Conservation (phyloP, 2,797 vertebrate species). For the Luscinia luscinia region DNA sequence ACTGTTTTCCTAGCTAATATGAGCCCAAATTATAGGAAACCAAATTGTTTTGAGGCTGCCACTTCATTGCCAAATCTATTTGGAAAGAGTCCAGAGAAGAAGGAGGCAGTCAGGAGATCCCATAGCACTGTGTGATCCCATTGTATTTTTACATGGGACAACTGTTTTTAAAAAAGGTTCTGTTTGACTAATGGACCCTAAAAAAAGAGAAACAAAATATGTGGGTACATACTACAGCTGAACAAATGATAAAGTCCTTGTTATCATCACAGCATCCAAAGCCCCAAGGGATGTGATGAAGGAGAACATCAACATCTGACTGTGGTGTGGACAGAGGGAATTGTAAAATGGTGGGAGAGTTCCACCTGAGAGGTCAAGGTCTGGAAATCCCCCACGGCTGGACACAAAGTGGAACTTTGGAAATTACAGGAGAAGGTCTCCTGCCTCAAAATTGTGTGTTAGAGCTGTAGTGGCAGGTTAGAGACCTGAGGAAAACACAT, state of each 20-base stretch:
- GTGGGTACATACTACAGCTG: not conserved
- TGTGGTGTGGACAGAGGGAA: not conserved
- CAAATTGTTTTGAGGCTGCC: not conserved
- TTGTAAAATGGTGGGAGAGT: not conserved
- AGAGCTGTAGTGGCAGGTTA: not conserved
- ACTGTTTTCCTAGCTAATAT: not conserved
- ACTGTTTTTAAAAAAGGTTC: not conserved
- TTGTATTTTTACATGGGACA: not conserved
- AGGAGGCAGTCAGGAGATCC: not conserved
- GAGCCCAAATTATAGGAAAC: not conserved
- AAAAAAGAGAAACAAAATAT: not conserved
- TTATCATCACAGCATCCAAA: not conserved
- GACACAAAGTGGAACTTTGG: not conserved
- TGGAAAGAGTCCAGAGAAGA: not conserved
- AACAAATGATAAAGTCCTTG: not conserved
- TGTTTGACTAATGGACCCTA: not conserved
- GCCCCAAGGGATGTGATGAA: not conserved
- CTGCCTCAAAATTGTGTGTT: not conserved
- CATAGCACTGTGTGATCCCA: rapidly evolving
- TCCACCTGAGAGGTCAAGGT: not conserved
- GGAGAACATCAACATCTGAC: not conserved
- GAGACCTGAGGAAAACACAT: not conserved
- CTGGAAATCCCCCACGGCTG: not conserved
- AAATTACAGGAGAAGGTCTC: not conserved
- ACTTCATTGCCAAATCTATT: not conserved